These are phyloP conservation scores for Mercenaria mercenaria DNA, from an alignment of 1,140 invertebrate genomes.

Conservation along the genomic window DNA sequence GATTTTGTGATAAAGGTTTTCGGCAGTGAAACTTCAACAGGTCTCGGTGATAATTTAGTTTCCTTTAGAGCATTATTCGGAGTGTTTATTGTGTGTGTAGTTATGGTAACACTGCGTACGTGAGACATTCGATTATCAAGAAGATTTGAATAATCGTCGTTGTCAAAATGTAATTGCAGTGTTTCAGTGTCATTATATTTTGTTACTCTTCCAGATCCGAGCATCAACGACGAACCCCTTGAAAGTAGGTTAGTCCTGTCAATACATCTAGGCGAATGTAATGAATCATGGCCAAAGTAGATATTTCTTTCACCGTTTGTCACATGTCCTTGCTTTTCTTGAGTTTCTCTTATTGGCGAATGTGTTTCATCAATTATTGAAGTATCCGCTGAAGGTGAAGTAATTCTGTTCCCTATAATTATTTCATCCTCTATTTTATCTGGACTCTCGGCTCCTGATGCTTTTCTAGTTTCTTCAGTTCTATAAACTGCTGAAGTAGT, in stretches of 20 bases:
- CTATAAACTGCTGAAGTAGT: neutral
- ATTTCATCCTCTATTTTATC: neutral
- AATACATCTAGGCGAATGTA: no score
- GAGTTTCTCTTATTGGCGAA: no score
- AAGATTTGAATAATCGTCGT: neutral
- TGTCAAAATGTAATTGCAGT: constrained; percentile 30
- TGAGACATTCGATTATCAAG: neutral
- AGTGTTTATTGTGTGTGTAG: neutral
- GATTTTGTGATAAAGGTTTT: constrained; percentile 39
- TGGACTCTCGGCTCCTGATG: neutral
- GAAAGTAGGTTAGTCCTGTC: neutral
- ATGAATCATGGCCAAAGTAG: no score
- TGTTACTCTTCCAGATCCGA: neutral
- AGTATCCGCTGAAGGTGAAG: neutral
- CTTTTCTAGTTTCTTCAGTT: neutral
- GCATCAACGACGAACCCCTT: neutral
- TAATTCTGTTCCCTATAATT: neutral
- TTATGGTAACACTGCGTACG: neutral
- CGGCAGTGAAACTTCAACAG: constrained; percentile 11
- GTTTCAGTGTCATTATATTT: neutral
- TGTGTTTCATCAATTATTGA: neutral
- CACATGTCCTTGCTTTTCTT: no score
- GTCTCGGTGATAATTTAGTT: neutral
- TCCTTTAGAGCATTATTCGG: neutral
- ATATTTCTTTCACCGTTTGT: no score